A percentile compares a stretch with the other conserved stretches of the same genome.
These are phyloP conservation scores for Fragum sueziense DNA, from an alignment of 2,888 invertebrate species.

Conservation along the genomic window DNA sequence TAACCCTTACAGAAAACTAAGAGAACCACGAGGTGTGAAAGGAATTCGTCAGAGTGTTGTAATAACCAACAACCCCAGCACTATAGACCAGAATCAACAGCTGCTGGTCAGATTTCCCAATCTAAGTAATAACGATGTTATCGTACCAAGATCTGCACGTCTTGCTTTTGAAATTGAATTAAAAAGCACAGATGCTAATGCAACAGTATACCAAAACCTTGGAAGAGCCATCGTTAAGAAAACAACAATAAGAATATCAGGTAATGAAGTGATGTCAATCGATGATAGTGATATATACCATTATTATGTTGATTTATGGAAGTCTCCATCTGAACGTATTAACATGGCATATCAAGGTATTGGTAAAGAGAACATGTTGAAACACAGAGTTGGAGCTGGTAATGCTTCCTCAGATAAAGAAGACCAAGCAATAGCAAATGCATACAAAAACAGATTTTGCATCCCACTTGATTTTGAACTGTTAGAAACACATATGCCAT, in stretches of 20 bases:
- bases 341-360: conserved; percentile 54
- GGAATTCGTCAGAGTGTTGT: conserved; percentile 52
- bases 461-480: conserved; percentile 51
- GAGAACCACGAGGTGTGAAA: conserved; percentile 51
- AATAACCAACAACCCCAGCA: conserved; percentile 54
- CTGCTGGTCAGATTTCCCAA: conserved; percentile 59
- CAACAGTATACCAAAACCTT: conserved; percentile 48
- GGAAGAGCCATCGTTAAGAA: conserved; percentile 57
- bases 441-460: conserved; percentile 51
- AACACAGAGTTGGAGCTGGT: conserved; percentile 47
- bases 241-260: conserved; percentile 49
- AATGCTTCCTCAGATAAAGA: conserved; percentile 29
- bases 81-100: conserved; percentile 60
- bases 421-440: conserved; percentile 51
- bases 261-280: conserved; percentile 56
- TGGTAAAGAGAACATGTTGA: conserved; percentile 43
- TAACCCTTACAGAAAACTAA: conserved; percentile 20
- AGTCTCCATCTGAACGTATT: conserved; percentile 26
- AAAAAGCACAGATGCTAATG: conserved; percentile 42
- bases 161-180: conserved; percentile 54
- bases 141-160: conserved; percentile 49
- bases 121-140: conserved; percentile 47
- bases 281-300: conserved; percentile 54
- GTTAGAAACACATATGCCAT: conserved; percentile 50
- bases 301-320: conserved; percentile 50